Evolutionary conservation across 1,140 invertebrate genomes (phyloP).

Genomic region (Diachasma alloeum): DNA sequence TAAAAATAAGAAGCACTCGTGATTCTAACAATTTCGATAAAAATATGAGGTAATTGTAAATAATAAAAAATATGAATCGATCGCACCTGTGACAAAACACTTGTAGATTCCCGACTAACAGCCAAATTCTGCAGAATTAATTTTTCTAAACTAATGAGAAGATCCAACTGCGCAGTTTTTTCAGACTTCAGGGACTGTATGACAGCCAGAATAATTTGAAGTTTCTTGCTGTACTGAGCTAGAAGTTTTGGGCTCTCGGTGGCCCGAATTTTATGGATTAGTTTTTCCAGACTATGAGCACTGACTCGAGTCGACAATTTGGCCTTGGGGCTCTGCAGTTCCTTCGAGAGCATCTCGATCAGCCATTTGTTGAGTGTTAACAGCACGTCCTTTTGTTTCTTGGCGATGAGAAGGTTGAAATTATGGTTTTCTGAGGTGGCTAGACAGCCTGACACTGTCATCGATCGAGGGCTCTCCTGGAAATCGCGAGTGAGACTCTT

Average conservation of each 20-base stretch:
- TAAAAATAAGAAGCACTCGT: too few species aligned
- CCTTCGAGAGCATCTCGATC: constrained; percentile 52
- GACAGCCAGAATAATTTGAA: constrained; percentile 69
- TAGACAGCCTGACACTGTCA: constrained; percentile 56
- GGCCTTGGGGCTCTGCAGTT: constrained; percentile 56
- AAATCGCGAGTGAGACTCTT: constrained; percentile 30
- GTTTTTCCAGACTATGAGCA: constrained; percentile 68
- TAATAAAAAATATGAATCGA: neutral
- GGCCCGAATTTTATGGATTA: constrained; percentile 52
- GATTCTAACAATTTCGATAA: too few species aligned
- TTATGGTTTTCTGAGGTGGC: constrained; percentile 49
- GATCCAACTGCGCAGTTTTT: constrained; percentile 64
- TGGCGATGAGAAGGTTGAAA: constrained; percentile 67
- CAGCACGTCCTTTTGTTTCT: constrained; percentile 70
- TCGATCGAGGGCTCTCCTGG: constrained; percentile 45
- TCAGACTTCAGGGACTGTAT: constrained; percentile 69
- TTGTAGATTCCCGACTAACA: constrained; percentile 69
- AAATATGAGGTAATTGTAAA: too few species aligned
- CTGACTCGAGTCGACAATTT: constrained; percentile 62
- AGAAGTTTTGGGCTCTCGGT: constrained; percentile 42
- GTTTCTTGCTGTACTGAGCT: constrained; percentile 58
- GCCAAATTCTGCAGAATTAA: constrained; percentile 69
- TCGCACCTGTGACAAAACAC: constrained; percentile 68
- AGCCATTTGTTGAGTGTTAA: constrained; percentile 68
- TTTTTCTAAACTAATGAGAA: constrained; percentile 68